Base-by-base conservation (phyloP, 2,113 vertebrate genomes). In the Grallaria varia region DNA sequence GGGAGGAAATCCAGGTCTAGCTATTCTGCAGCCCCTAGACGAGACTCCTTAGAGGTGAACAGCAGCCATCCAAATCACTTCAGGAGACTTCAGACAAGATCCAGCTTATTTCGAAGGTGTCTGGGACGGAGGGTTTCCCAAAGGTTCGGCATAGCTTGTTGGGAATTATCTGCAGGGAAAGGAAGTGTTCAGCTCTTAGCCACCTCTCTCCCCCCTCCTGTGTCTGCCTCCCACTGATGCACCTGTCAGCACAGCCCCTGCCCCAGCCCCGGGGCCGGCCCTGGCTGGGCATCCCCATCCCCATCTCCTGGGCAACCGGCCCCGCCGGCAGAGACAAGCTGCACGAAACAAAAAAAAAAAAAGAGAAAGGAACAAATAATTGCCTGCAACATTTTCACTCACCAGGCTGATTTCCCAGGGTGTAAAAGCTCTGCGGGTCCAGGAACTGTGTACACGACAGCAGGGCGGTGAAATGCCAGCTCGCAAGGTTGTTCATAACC, bases 231-330 rank as follows among this genome's bases (percentile, higher is more conserved):
- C 44, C 91, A 81, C 62, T 44, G 17, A 24, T 24, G 67, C 12
- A 85, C 49, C 76, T 91, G 72, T 78, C 49, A n/a, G 55, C 1
- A 3, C 59, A 93, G 83, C 72, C 78, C 73, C 81, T 89, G 82
- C 89, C 89, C 67, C 95, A 78, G 74, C 63, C 73, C 69, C 35
- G 59, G 50, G 50, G 84, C 82, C 42, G 31, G 59, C 73, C 84
- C 81, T 94, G 93, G 71, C 91, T 84, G 80, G 49, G 93, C 95
- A 91, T 91, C 93, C 95, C 87, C 95, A 84, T 78, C 96, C 79
- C 58, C 90, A 27, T 98, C 98, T 84, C 98, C 98, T 95, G 78
- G 97, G 97, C 87, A 98, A 98, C 98, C 90, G 33, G 28, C 68
- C 79, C 90, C 82, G 68, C 21, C 73, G 78, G 76, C 71, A 86